Evolutionary conservation across 2,888 invertebrate genomes (phyloP).

Genomic region (Zygothrica quintamaculata): DNA sequence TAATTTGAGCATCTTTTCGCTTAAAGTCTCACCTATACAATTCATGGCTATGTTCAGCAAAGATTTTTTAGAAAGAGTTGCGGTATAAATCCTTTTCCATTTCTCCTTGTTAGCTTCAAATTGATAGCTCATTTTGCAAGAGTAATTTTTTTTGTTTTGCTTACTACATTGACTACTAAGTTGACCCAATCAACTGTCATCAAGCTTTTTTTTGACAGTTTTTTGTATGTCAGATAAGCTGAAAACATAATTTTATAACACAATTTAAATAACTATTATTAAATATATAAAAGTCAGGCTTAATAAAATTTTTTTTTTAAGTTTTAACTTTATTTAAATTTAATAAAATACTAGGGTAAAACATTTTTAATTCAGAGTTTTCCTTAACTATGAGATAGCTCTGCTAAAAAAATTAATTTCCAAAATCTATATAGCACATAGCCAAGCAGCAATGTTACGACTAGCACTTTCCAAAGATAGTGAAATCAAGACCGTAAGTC

Average conservation of each 20-base stretch:
- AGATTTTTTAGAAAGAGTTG: conserved; percentile 20
- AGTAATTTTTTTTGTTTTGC: too few relatives aligned
- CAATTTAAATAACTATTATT: too few relatives aligned
- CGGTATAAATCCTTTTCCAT: not conserved
- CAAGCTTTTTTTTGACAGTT: too few relatives aligned
- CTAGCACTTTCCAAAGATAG: conserved; percentile 51
- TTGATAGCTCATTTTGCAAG: not conserved
- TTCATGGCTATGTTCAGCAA: conserved; percentile 16
- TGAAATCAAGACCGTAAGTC: conserved; percentile 87
- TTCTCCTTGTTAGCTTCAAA: not conserved
- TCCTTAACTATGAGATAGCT: conserved; percentile 3
- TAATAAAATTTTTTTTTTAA: conserved; percentile 4
- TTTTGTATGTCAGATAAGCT: too few relatives aligned
- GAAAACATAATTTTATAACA: too few relatives aligned
- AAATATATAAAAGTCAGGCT: too few relatives aligned
- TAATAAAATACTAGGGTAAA: conserved; percentile 13
- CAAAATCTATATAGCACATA: conserved; percentile 66
- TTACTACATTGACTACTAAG: too few relatives aligned
- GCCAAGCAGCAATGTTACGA: conserved; percentile 63
- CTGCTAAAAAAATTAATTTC: conserved; percentile 44
- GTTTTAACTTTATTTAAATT: too few relatives aligned
- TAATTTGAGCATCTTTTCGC: not conserved
- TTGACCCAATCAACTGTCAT: too few relatives aligned
- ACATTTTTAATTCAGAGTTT: conserved; percentile 17
- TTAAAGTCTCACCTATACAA: conserved; percentile 19